Evolutionary conservation across 2,797 vertebrate genomes (phyloP).

Genomic region (Vespertilio murinus): DNA sequence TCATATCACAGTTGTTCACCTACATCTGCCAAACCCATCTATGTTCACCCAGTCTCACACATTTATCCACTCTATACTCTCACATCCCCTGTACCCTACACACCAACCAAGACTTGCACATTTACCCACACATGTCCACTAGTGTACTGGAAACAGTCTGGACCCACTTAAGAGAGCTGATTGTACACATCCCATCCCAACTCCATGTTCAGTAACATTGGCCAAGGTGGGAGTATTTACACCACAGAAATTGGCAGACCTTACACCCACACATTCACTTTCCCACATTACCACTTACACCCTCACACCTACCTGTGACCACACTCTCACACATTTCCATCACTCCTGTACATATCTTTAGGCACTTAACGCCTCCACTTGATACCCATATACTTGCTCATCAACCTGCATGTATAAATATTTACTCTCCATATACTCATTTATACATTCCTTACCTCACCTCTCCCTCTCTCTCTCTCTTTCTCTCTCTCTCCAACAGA

Average conservation of each 20-base stretch:
- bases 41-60: neutral
- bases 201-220: rapidly evolving
- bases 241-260: neutral
- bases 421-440: neutral
- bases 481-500: slow-evolving; percentile 5
- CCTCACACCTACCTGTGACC: neutral
- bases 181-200: neutral
- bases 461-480: neutral
- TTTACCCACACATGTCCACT: neutral
- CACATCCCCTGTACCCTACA: neutral
- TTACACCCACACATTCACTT: no score
- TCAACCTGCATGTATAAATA: neutral
- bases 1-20: neutral
- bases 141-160: neutral
- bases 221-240: neutral
- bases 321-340: neutral
- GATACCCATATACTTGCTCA: neutral
- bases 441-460: neutral
- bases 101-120: neutral
- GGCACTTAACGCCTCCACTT: neutral
- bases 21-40: no score
- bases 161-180: no score
- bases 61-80: no score
- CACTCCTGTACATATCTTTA: neutral
- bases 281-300: rapidly evolving